Evolutionary conservation across 2,888 invertebrate genomes (phyloP).

Genomic region (Drosophila melanosoma): DNA sequence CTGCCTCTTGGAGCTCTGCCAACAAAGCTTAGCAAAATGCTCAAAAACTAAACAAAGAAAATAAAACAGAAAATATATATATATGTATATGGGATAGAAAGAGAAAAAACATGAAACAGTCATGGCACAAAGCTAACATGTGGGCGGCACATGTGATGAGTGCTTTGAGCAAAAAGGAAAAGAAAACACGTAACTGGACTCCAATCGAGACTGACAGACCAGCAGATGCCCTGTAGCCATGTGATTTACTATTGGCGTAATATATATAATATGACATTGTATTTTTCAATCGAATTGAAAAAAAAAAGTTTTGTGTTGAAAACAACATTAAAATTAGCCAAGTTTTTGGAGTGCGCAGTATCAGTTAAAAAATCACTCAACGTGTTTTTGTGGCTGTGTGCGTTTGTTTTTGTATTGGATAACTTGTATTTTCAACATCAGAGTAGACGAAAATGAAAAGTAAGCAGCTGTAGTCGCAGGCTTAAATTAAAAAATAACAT

Average conservation of each 20-base stretch:
- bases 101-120: constrained; percentile 15
- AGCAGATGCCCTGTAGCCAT: background rate
- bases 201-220: background rate
- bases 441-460: constrained; percentile 37
- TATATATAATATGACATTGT: background rate
- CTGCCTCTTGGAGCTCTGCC: constrained; percentile 52
- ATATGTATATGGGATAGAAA: background rate
- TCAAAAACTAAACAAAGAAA: constrained; percentile 48
- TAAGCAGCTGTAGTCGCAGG: constrained; percentile 17
- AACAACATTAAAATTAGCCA: constrained; percentile 42
- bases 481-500: constrained; percentile 43
- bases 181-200: background rate
- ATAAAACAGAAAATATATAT: background rate
- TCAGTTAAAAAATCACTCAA: constrained; percentile 40
- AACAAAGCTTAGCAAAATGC: constrained; percentile 56
- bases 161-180: constrained; percentile 31
- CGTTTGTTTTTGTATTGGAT: constrained; percentile 33
- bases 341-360: constrained; percentile 25
- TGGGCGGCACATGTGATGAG: constrained; percentile 22
- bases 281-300: background rate
- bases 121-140: constrained; percentile 31
- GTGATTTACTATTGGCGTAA: background rate
- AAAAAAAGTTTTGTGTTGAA: background rate
- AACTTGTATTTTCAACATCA: constrained; percentile 42
- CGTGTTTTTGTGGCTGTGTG: background rate